Percentiles rank a stretch among this genome's conserved stretches.
phyloP scores from a whole-genome alignment of 1,140 invertebrate genomes.

The Branchinecta lindahli region DNA sequence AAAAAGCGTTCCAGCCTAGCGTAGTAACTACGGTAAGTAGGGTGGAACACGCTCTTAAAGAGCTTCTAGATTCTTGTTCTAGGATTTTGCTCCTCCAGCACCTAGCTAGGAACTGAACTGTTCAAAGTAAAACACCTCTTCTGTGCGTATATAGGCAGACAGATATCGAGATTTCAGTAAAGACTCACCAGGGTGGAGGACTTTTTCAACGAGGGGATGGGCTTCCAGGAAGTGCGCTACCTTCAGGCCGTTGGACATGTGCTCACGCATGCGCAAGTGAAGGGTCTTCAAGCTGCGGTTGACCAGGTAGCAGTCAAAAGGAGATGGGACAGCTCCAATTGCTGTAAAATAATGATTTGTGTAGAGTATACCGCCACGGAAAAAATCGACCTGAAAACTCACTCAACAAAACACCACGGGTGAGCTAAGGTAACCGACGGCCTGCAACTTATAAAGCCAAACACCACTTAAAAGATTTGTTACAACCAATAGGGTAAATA shows the following conservation, averaged over 20 bases:
- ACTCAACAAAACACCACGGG: not conserved
- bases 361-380: conserved; percentile 29
- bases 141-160: too few species aligned
- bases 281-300: conserved; percentile 90
- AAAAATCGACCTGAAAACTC: conserved; percentile 13
- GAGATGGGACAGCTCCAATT: conserved; percentile 79
- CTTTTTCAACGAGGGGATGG: conserved; percentile 59
- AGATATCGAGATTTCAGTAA: not conserved
- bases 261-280: conserved; percentile 74
- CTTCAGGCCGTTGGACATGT: conserved; percentile 56
- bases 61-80: too few species aligned
- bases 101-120: too few species aligned
- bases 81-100: too few species aligned
- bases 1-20: too few species aligned
- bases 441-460: too few species aligned
- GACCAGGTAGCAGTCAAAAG: conserved; percentile 88
- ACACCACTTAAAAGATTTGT: too few species aligned
- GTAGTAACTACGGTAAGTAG: too few species aligned
- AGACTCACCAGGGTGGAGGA: conserved; percentile 59
- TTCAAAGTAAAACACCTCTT: too few species aligned
- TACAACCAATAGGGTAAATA: too few species aligned
- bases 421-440: not conserved
- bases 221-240: conserved; percentile 64
- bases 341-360: conserved; percentile 37
- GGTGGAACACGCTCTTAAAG: too few species aligned